A percentile compares a stretch with the other conserved stretches of the same genome.
Conservation (phyloP, 2,888 invertebrate species). For the Drosophila mettleri region DNA sequence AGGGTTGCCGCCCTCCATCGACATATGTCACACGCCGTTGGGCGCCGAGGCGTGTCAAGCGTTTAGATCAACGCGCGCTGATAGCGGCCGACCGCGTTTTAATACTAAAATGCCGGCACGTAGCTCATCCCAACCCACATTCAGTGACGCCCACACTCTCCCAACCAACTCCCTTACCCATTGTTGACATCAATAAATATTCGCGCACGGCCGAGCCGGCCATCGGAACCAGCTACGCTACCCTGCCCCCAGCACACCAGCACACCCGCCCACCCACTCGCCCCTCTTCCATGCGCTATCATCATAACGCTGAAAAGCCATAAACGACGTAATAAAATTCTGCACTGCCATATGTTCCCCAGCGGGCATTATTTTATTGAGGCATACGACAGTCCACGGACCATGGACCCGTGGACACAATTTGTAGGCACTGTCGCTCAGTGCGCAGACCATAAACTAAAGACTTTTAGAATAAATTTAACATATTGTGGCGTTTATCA, state of each 20-base stretch:
- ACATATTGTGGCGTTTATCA: conserved; percentile 76
- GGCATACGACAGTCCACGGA: conserved; percentile 35
- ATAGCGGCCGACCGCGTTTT: conserved; percentile 71
- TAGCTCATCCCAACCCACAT: conserved; percentile 49
- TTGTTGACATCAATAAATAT: conserved; percentile 81
- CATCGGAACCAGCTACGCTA: conserved; percentile 20
- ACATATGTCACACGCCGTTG: conserved; percentile 71
- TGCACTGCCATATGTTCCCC: conserved; percentile 81
- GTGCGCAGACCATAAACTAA: conserved; percentile 71
- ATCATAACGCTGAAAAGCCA: conserved; percentile 78
- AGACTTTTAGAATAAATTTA: conserved; percentile 77
- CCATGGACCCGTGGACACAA: conserved; percentile 53
- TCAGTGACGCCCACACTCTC: conserved; percentile 29
- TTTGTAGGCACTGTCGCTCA: conserved; percentile 60
- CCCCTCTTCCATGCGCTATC: conserved; percentile 35
- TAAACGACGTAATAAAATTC: conserved; percentile 81
- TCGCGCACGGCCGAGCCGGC: conserved; percentile 66
- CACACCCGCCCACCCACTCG: not conserved
- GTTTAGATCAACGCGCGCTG: conserved; percentile 70
- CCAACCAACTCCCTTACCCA: not conserved
- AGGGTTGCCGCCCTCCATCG: conserved; percentile 64
- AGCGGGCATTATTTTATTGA: conserved; percentile 80
- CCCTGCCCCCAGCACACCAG: too few relatives aligned
- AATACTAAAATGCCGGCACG: conserved; percentile 71
- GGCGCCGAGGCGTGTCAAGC: conserved; percentile 71